Evolutionary conservation across 2,113 vertebrate genomes (phyloP).

Genomic region (Leptobrachium ailaonicum): DNA sequence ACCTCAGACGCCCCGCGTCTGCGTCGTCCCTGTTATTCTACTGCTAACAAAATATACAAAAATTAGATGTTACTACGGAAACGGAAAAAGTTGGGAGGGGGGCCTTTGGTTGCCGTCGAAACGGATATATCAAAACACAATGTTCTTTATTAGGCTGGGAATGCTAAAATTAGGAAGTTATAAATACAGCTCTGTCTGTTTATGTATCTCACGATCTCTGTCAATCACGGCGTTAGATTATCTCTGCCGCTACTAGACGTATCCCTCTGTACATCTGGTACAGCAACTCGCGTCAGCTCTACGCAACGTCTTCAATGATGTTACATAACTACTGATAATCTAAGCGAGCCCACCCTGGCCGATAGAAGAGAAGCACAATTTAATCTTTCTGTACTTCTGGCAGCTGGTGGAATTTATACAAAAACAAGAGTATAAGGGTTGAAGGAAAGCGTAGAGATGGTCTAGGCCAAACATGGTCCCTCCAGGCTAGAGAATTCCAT

Average conservation of each 20-base stretch:
- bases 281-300: background rate
- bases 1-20: background rate
- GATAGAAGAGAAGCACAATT: too few species aligned
- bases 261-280: background rate
- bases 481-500: too few species aligned
- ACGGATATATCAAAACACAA: constrained; percentile 6
- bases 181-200: constrained; percentile 12
- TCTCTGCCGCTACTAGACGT: background rate
- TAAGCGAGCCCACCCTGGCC: too few species aligned
- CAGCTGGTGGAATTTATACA: too few species aligned
- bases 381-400: too few species aligned
- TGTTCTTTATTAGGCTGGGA: constrained; percentile 12
- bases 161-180: background rate
- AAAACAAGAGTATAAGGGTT: too few species aligned
- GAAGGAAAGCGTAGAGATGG: too few species aligned
- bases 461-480: too few species aligned
- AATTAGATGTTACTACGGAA: background rate
- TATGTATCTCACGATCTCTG: background rate
- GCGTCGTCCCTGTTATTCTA: background rate
- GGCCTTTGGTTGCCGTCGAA: background rate
- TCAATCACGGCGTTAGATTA: background rate
- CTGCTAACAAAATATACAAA: background rate
- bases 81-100: background rate
- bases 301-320: too few species aligned
- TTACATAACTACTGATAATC: too few species aligned